Evolutionary conservation across 2,797 vertebrate genomes (phyloP).

Genomic region (Gymnoscopelus microlampas): DNA sequence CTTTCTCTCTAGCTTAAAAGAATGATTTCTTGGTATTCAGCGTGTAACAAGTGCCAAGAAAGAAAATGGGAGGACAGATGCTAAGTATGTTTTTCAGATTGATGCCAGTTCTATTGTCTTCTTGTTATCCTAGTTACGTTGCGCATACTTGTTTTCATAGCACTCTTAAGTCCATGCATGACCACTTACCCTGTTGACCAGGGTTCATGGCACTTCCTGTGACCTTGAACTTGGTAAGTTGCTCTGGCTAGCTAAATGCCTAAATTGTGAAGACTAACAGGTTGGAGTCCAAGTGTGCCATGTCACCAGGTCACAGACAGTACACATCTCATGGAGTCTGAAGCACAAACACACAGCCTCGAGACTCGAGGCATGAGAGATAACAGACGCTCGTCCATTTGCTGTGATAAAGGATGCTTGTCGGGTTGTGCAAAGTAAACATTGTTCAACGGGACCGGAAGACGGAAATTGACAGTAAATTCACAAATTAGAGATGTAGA

Average conservation of each 20-base stretch:
- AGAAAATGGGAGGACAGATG: too few species aligned
- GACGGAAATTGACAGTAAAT: neutral
- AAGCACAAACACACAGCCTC: neutral
- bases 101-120: too few species aligned
- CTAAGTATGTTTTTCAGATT: too few species aligned
- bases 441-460: neutral
- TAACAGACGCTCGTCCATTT: neutral
- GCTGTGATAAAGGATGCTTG: neutral
- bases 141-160: too few species aligned
- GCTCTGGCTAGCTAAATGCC: neutral
- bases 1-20: too few species aligned
- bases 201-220: neutral
- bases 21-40: too few species aligned
- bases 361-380: neutral
- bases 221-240: neutral
- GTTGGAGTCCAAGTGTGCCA: too few species aligned
- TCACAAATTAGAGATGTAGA: neutral
- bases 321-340: neutral
- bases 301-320: neutral
- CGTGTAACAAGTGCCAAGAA: too few species aligned
- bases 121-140: too few species aligned
- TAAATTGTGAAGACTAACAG: too few species aligned
- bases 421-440: neutral
- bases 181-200: too few species aligned
- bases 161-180: too few species aligned